Conservation (phyloP, 2,797 vertebrate genomes). For the Phataginus tricuspis region DNA sequence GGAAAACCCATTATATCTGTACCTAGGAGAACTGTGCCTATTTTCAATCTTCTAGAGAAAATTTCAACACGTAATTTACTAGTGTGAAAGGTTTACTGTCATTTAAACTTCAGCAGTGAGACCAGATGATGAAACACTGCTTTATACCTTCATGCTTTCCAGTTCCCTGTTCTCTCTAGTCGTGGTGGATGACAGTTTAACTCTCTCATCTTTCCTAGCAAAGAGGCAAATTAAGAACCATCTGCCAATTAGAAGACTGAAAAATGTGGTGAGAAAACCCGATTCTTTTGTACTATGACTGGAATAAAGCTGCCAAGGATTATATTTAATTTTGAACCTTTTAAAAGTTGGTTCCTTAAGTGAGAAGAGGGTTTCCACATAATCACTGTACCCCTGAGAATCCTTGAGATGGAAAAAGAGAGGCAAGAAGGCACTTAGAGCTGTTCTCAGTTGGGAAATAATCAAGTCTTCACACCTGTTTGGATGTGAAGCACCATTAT, state of each 20-base stretch:
- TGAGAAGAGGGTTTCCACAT: not conserved
- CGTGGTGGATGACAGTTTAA: not conserved
- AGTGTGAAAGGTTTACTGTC: not conserved
- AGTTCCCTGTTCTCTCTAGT: not conserved
- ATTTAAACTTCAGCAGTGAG: slow-evolving; percentile 20
- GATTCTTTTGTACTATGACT: not conserved
- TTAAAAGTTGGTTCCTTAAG: not conserved
- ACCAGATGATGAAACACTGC: not conserved
- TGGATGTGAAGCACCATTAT: slow-evolving; percentile 13
- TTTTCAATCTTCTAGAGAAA: slow-evolving; percentile 36
- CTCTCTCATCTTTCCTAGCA: not conserved
- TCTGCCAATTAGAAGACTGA: not conserved
- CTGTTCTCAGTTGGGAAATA: not conserved
- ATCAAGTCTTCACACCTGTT: not conserved
- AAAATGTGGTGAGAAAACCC: not conserved
- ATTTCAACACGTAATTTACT: not conserved
- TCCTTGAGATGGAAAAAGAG: not conserved
- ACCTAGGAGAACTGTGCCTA: slow-evolving; percentile 70
- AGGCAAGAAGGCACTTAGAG: not conserved
- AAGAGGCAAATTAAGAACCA: slow-evolving; percentile 7
- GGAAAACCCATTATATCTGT: slow-evolving; percentile 28
- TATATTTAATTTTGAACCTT: slow-evolving; percentile 1
- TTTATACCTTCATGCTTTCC: not conserved
- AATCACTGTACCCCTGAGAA: not conserved
- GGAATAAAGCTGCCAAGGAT: not conserved